Conservation (phyloP, 2,113 vertebrate species). For the Eubucco bourcierii region DNA sequence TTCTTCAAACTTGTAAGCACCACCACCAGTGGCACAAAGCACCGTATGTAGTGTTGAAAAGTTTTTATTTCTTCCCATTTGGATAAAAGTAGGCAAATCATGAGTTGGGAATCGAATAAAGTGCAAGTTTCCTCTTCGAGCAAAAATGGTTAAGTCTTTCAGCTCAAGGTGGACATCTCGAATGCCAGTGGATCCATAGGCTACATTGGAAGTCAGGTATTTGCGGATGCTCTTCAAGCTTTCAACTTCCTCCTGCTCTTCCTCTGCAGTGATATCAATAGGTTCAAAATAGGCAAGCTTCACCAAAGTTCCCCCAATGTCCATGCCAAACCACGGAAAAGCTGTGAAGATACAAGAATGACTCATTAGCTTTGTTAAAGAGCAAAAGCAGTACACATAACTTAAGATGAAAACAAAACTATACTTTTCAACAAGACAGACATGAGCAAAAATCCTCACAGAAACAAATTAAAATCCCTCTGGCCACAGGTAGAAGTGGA, state of each 20-base stretch:
- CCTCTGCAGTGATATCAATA: slow-evolving; percentile 84
- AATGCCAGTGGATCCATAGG: slow-evolving; percentile 83
- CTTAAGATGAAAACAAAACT: neutral
- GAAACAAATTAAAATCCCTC: neutral
- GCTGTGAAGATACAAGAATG: slow-evolving; percentile 57
- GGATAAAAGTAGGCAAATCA: slow-evolving; percentile 84
- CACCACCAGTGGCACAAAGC: slow-evolving; percentile 84
- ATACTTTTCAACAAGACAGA: neutral
- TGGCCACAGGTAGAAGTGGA: neutral
- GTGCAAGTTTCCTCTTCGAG: slow-evolving; percentile 82
- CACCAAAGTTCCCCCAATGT: slow-evolving; percentile 83
- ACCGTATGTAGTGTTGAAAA: slow-evolving; percentile 85
- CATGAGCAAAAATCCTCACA: neutral
- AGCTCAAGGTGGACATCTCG: slow-evolving; percentile 83
- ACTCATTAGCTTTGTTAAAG: neutral
- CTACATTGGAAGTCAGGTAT: slow-evolving; percentile 83
- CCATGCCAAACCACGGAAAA: slow-evolving; percentile 87
- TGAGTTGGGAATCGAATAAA: slow-evolving; percentile 86
- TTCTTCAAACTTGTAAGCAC: slow-evolving; percentile 86
- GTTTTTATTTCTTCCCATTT: slow-evolving; percentile 85
- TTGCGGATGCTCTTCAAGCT: slow-evolving; percentile 85
- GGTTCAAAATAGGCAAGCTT: slow-evolving; percentile 85
- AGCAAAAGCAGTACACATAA: neutral
- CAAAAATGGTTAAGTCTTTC: slow-evolving; percentile 80
- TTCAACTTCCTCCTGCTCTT: slow-evolving; percentile 86